These are phyloP conservation scores for Sebastes steindachneri DNA, from an alignment of 2,797 vertebrate species.

Conservation along the genomic window DNA sequence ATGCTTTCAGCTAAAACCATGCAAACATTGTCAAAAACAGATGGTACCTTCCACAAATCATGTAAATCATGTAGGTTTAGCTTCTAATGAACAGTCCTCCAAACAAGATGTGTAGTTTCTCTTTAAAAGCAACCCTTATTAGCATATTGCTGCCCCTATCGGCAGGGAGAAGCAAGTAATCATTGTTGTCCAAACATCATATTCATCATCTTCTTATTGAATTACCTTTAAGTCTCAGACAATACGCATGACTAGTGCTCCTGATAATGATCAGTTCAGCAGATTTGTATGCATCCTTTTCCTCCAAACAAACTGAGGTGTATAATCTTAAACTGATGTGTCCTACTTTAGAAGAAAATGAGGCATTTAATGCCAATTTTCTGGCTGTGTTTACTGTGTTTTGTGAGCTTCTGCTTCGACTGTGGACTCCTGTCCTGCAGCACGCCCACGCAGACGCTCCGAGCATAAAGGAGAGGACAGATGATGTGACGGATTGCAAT, in stretches of 20 bases:
- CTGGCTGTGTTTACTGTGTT: conserved; percentile 5
- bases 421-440: conserved; percentile 4
- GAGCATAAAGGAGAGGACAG: not conserved
- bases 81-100: not conserved
- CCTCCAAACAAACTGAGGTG: not conserved
- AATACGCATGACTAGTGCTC: not conserved
- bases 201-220: not conserved
- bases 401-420: not conserved
- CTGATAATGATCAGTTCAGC: not conserved
- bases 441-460: not conserved
- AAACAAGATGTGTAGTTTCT: not conserved
- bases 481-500: conserved; percentile 17
- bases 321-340: not conserved
- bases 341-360: not conserved
- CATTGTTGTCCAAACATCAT: not conserved
- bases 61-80: not conserved
- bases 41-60: not conserved
- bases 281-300: not conserved
- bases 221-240: too few relatives aligned
- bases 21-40: not conserved
- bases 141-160: not conserved
- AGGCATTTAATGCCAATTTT: not conserved
- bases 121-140: not conserved
- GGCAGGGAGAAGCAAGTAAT: not conserved
- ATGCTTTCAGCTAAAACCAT: not conserved